Evolutionary conservation across 2,797 vertebrate genomes (phyloP), one percentile per base, ranked within the genome.

Genomic region (Pangasius djambal): DNA sequence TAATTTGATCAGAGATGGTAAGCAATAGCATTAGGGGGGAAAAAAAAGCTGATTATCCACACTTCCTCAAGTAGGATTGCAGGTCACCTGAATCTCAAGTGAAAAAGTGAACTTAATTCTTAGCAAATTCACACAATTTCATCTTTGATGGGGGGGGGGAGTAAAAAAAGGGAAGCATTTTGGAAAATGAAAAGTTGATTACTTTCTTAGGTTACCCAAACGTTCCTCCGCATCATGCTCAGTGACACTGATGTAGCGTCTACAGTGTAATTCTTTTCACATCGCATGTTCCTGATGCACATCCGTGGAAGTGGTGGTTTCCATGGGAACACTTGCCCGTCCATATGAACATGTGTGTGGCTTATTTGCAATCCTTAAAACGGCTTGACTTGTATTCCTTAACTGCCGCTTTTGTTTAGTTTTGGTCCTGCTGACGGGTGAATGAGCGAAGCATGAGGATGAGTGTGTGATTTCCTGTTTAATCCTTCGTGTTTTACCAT

Each of bases 281-380:
- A 44, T 88, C 86, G 81, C 85, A 50, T 86, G 85, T 81, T 83
- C 93, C 86, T 90, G 84, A 88, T 88, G 25, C 86, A 87, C 67
- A 74, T 87, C 72, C 83, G 89, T 92, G 92, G 90, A 92, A 44
- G 88, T 83, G 87, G 93, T 92, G 95, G 95, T 96, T 95, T 95
- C 96, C 94, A 95, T 96, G 95, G 93, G 95, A 94, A 96, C 94
- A 55, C 74, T 91, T 91, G 89, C 89, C 83, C 88, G 92, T 94
- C 83, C 50, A 93, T 93, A 90, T 93, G 89, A 79, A 86, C 87
- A 65, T 90, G 91, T 91, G 89, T 89, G 90, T 15, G 28, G 87
- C 50, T 18, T 31, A 20, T 57, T 57, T 57, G 10, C 8, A 61
- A 9, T 37, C 81, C 37, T 8, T 65, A 16, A 44, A 63, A 37